Evolutionary conservation across 2,113 vertebrate genomes (phyloP), one percentile per base, ranked within the genome.

Genomic region (Oceanodroma tethys): DNA sequence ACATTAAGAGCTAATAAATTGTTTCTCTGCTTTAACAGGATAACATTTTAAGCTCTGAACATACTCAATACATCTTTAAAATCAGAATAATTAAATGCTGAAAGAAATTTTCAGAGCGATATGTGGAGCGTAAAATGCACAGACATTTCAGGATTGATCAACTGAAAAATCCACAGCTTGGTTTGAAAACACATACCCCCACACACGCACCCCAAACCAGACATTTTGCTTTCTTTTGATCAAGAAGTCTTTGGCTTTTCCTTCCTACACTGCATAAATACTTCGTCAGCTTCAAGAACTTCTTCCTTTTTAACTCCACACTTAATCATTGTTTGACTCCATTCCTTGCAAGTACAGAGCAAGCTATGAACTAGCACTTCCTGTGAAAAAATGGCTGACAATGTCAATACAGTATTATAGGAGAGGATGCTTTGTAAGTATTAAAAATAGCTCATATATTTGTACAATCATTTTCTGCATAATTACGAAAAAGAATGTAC

Each of bases 251-350:
- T 73, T n/a, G 38, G 34, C 27, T 88, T 92, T 95, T 91, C 36
- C 60, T 90, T 88, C 74, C 45, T 88, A 96, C 26, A 70, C 55
- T 76, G 81, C 52, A 79, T 94, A 93, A 95, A 88, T 81, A 90
- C 90, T 96, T 82, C 90, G 65, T 93, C 62, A 90, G 59, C 67
- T 90, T 95, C 62, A 95, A 95, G 16, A 97, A 88, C 20, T 85
- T 81, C 47, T 80, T 93, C 45, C 87, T 81, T 90, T 93, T 86
- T 78, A 76, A 65, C 25, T 81, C 52, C 30, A 58, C 5, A 12
- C 67, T 56, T 91, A 90, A 94, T 53, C 9, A 38, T 21, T 62
- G 25, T 34, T 50, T 73, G 59, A 90, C 27, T 94, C 60, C 62
- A 67, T 27, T 83, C 59, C 36, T 76, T n/a, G 7, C 17, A 89